A percentile compares a stretch with the other conserved stretches of the same genome.
Conservation (phyloP, 2,888 invertebrate genomes). For the Choristoneura rosaceana region DNA sequence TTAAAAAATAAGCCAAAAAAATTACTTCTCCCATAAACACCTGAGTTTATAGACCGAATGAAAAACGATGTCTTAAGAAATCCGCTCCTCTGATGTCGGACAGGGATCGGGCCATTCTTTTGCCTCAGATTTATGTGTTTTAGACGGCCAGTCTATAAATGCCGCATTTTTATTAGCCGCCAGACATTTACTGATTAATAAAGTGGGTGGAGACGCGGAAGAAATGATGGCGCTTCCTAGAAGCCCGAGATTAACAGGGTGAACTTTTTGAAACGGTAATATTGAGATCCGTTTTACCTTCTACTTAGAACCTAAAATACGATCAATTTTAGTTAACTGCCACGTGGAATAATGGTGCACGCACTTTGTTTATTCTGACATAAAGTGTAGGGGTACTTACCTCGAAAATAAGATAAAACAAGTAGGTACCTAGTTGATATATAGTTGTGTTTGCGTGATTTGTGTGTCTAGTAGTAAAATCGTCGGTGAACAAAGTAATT, state of each 20-base stretch:
- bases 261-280: conserved; percentile 36
- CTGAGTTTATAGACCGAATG: conserved; percentile 75
- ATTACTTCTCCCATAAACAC: conserved; percentile 76
- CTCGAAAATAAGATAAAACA: no score
- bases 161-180: conserved; percentile 78
- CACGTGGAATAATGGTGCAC: neutral
- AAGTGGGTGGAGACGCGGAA: conserved; percentile 80
- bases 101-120: conserved; percentile 74
- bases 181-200: conserved; percentile 83
- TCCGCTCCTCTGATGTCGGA: conserved; percentile 78
- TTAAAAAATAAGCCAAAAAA: conserved; percentile 41
- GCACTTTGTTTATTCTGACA: neutral
- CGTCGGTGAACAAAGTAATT: no score
- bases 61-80: conserved; percentile 81
- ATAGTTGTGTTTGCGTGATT: no score
- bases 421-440: no score
- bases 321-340: neutral
- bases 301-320: neutral
- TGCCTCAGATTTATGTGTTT: conserved; percentile 76
- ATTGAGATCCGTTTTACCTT: conserved; percentile 18
- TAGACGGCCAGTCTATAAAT: conserved; percentile 80
- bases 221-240: conserved; percentile 74
- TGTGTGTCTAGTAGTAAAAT: no score
- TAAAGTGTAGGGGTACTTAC: no score
- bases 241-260: conserved; percentile 49